Conservation (phyloP, 2,888 invertebrate genomes). For the Poecilus cupreus region DNA sequence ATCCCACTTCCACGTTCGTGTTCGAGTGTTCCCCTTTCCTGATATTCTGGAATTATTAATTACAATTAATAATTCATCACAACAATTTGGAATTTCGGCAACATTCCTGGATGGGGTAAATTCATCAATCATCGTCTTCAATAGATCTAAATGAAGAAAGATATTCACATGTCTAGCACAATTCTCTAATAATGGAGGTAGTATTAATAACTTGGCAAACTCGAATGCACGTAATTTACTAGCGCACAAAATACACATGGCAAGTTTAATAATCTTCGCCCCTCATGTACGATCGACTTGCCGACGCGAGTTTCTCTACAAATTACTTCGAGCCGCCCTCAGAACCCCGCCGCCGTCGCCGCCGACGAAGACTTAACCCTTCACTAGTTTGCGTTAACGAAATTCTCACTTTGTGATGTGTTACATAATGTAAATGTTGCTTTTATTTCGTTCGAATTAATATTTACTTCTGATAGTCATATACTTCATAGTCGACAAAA, state of each 20-base stretch:
- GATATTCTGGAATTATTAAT: slow-evolving; percentile 1
- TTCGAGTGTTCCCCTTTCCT: not conserved
- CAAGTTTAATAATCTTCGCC: slow-evolving; percentile 51
- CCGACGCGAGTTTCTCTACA: not conserved
- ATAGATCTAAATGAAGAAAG: slow-evolving; percentile 53
- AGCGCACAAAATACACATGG: slow-evolving; percentile 36
- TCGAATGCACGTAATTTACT: slow-evolving; percentile 49
- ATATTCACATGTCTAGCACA: slow-evolving; percentile 41
- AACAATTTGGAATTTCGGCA: slow-evolving; percentile 14
- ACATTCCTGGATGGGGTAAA: not conserved
- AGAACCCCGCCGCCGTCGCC: too few relatives aligned
- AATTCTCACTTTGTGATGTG: too few relatives aligned
- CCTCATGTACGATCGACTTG: slow-evolving; percentile 26
- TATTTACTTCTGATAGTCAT: too few relatives aligned
- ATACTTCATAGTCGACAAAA: too few relatives aligned
- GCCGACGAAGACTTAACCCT: too few relatives aligned
- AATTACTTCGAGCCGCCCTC: slow-evolving; percentile 4
- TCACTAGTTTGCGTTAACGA: too few relatives aligned
- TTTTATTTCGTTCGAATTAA: too few relatives aligned
- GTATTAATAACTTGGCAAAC: slow-evolving; percentile 54
- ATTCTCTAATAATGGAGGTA: slow-evolving; percentile 36
- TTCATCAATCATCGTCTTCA: slow-evolving; percentile 49
- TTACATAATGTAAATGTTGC: too few relatives aligned
- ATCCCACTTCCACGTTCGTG: too few relatives aligned
- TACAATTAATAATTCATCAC: slow-evolving; percentile 18